phyloP scores from a whole-genome alignment of 1,140 invertebrate genomes.

The Spodoptera frugiperda region DNA sequence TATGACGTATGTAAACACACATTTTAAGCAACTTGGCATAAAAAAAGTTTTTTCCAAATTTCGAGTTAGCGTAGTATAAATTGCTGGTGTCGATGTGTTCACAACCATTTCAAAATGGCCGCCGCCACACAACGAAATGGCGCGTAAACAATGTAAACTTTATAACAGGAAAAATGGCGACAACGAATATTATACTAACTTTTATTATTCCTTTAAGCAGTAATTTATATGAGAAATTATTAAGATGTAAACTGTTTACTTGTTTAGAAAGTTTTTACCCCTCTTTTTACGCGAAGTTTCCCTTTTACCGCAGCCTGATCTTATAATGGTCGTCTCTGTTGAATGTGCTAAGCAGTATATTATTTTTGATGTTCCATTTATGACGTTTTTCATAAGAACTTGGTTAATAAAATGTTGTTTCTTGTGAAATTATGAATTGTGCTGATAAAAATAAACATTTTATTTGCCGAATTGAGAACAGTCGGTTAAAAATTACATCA shows the following conservation, averaged over 20 bases:
- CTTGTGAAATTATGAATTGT: too few relatives aligned
- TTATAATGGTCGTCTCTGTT: constrained; percentile 3
- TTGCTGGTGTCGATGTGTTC: too few relatives aligned
- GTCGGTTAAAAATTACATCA: too few relatives aligned
- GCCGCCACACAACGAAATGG: background rate
- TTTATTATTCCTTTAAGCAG: constrained; percentile 35
- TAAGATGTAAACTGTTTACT: constrained; percentile 14
- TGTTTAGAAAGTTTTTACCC: background rate
- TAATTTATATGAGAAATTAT: constrained; percentile 42
- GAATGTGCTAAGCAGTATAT: background rate
- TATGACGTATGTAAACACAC: too few relatives aligned
- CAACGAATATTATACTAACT: constrained; percentile 22
- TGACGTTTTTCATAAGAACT: too few relatives aligned
- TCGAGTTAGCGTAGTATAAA: too few relatives aligned
- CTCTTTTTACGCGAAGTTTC: background rate
- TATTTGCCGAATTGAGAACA: too few relatives aligned
- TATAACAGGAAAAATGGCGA: constrained; percentile 30
- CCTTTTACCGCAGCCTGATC: constrained; percentile 18
- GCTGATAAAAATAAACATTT: too few relatives aligned
- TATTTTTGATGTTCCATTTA: constrained; percentile 27
- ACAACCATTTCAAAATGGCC: background rate
- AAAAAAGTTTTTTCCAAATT: too few relatives aligned
- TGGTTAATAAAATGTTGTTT: too few relatives aligned
- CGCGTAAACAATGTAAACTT: constrained; percentile 26
- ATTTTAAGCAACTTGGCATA: too few relatives aligned